Conservation (phyloP, 2,888 invertebrate species). For the Eustalomyia histrio region DNA sequence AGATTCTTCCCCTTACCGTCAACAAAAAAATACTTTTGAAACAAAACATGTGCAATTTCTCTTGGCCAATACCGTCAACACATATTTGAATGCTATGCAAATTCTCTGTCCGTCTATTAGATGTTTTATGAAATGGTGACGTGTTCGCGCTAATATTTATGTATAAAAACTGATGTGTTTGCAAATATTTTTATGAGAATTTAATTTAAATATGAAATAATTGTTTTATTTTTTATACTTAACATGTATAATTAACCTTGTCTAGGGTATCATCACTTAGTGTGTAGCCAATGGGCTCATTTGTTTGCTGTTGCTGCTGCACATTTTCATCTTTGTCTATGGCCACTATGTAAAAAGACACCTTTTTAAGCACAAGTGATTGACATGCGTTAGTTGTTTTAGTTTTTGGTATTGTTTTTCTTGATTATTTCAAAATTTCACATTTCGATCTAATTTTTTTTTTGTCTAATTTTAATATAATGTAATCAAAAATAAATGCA, state of each 20-base stretch:
- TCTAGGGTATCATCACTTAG: constrained; percentile 23
- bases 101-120: background rate
- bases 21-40: background rate
- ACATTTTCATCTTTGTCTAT: background rate
- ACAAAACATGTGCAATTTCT: background rate
- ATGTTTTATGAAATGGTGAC: constrained; percentile 41
- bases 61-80: background rate
- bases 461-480: constrained; percentile 13
- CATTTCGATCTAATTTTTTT: constrained; percentile 8
- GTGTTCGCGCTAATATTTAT: constrained; percentile 32
- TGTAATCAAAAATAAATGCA: constrained; percentile 13
- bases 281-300: background rate
- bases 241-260: constrained; percentile 39
- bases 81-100: background rate
- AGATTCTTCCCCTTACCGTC: background rate
- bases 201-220: constrained; percentile 27
- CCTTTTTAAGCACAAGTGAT: constrained; percentile 16
- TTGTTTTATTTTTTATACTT: constrained; percentile 24
- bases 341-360: background rate
- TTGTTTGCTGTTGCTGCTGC: background rate
- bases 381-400: constrained; percentile 27
- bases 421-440: background rate
- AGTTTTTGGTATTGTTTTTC: background rate
- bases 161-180: constrained; percentile 4
- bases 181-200: constrained; percentile 10